phyloP scores from a whole-genome alignment of 1,140 invertebrate genomes.

The Himalopsyche phryganea region DNA sequence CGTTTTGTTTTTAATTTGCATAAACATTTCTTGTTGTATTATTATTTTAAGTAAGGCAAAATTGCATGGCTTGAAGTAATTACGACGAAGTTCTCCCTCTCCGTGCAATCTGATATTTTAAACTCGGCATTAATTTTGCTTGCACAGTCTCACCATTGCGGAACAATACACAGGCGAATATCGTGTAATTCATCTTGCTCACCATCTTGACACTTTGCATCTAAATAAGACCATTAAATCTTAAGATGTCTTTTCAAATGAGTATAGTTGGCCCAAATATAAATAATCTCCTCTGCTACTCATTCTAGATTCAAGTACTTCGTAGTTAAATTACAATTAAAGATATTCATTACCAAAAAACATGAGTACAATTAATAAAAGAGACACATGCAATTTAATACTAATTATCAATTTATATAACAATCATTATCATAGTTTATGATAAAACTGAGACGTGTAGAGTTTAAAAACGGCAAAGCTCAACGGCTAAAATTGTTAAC shows the following conservation, averaged over 20 bases:
- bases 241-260: conserved; percentile 9
- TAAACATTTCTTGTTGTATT: conserved; percentile 3
- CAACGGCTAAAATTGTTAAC: too few relatives aligned
- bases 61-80: conserved; percentile 20
- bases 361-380: too few relatives aligned
- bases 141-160: conserved; percentile 8
- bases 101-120: conserved; percentile 14
- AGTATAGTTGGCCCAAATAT: conserved; percentile 14
- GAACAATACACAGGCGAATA: conserved; percentile 16
- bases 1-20: conserved; percentile 7
- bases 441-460: too few relatives aligned
- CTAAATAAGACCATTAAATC: conserved; percentile 20
- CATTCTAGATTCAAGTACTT: not conserved
- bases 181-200: conserved; percentile 13
- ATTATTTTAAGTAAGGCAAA: not conserved
- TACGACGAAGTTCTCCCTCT: conserved; percentile 5
- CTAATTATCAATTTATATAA: too few relatives aligned
- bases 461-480: too few relatives aligned
- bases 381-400: too few relatives aligned
- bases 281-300: too few relatives aligned
- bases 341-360: too few relatives aligned
- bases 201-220: conserved; percentile 19
- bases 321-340: too few relatives aligned
- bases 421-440: too few relatives aligned
- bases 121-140: conserved; percentile 19